A percentile compares a stretch with the other conserved stretches of the same genome.
Conservation (phyloP, 2,113 vertebrate genomes). For the Cricetomys ansorgei region DNA sequence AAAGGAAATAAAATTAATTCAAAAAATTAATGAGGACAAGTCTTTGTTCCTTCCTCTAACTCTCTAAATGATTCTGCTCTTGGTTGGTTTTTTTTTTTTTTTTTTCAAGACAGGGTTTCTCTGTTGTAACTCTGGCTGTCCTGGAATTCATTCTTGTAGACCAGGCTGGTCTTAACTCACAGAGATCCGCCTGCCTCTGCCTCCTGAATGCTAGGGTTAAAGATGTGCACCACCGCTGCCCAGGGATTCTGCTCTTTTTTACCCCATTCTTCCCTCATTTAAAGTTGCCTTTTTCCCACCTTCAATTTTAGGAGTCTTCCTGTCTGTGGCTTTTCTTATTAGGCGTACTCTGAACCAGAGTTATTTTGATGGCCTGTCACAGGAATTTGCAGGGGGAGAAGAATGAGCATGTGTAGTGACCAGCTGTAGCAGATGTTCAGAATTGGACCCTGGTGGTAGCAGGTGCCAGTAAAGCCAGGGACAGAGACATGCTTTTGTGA, state of each 20-base stretch:
- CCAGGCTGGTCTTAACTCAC: too few relatives aligned
- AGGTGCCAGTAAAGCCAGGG: not conserved
- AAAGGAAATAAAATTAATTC: not conserved
- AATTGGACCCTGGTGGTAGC: not conserved
- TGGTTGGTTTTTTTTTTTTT: too few relatives aligned
- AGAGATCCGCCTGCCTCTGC: too few relatives aligned
- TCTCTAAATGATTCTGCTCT: constrained; percentile 5
- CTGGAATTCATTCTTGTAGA: too few relatives aligned
- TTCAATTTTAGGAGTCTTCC: constrained; percentile 21
- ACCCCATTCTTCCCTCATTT: not conserved
- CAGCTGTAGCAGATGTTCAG: not conserved
- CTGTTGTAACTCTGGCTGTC: too few relatives aligned
- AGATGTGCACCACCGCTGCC: too few relatives aligned
- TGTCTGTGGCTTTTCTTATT: not conserved
- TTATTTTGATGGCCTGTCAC: constrained; percentile 3
- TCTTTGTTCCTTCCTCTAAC: constrained; percentile 12
- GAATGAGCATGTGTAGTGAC: not conserved
- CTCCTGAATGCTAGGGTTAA: too few relatives aligned
- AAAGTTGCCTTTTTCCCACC: not conserved
- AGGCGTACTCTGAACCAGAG: not conserved
- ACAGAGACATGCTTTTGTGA: not conserved
- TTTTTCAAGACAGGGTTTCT: too few relatives aligned
- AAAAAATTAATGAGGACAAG: not conserved
- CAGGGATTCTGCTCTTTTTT: not conserved
- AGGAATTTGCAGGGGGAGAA: not conserved